Percentiles rank a stretch among this genome's conserved stretches.
Conservation (phyloP, 2,113 vertebrate species). For the Isurus oxyrinchus region DNA sequence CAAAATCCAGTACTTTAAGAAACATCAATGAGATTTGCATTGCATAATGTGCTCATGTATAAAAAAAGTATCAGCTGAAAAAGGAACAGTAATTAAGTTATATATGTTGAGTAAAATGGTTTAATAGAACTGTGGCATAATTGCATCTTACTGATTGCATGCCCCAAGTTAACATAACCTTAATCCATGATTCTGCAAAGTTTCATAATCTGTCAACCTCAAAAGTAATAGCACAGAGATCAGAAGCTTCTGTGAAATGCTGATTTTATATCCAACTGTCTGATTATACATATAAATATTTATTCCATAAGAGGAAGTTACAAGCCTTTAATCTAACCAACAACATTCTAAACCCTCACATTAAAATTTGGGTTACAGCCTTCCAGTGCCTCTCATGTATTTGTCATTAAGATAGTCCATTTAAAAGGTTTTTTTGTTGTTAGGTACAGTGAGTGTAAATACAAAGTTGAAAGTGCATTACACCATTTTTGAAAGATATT, state of each 20-base stretch:
- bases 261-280: background rate
- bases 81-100: background rate
- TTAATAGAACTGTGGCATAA: background rate
- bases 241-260: background rate
- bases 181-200: background rate
- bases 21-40: background rate
- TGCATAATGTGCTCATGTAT: background rate
- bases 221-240: background rate
- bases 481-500: background rate
- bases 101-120: background rate
- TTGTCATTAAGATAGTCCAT: background rate
- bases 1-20: background rate
- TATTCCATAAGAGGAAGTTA: background rate
- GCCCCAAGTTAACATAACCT: background rate
- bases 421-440: background rate
- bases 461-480: background rate
- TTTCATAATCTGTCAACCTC: background rate
- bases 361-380: background rate
- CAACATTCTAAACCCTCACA: background rate
- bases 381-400: background rate
- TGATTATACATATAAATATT: background rate
- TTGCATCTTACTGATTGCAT: background rate
- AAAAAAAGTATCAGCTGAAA: background rate
- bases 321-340: background rate
- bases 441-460: background rate